Conservation (phyloP, 30 jellyfish, hydroid and myxozoan species). For the Haliclystus octoradiatus region DNA sequence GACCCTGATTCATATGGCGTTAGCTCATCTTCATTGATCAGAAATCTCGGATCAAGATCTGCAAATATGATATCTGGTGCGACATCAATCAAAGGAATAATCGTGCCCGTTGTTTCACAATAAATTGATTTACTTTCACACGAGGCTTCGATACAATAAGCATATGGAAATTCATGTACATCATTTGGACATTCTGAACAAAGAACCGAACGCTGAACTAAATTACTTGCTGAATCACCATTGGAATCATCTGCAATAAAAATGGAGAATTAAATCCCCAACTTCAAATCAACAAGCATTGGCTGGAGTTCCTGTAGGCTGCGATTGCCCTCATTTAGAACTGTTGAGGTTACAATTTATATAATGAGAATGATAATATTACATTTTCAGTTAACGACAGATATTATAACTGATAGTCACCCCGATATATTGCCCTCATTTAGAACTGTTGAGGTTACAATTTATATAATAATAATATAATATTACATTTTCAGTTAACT, state of each 20-base stretch:
- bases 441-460: no score
- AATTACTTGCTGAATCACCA: conserved; percentile 18
- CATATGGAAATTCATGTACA: conserved; percentile 31
- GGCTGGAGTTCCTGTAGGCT: no score
- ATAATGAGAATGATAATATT: no score
- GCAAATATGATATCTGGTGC: conserved; percentile 88
- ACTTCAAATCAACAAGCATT: no score
- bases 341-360: no score
- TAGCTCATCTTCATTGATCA: conserved; percentile 27
- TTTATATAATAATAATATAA: no score
- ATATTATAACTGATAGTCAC: no score
- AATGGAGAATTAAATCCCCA: no score
- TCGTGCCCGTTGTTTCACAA: conserved; percentile 57
- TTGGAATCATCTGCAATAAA: neutral
- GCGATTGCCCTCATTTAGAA: no score
- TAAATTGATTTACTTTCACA: conserved; percentile 55
- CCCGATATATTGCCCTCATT: no score
- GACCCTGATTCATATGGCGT: conserved; percentile 19
- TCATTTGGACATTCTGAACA: conserved; percentile 33
- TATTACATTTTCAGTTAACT: no score
- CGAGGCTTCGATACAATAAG: conserved; percentile 52
- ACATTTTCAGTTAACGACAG: no score
- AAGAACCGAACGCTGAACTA: conserved; percentile 40
- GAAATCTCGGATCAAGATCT: conserved; percentile 54
- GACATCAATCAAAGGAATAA: conserved; percentile 21